These are phyloP conservation scores for Spermophilus dauricus DNA, from an alignment of 2,113 vertebrate species.

Conservation along the genomic window DNA sequence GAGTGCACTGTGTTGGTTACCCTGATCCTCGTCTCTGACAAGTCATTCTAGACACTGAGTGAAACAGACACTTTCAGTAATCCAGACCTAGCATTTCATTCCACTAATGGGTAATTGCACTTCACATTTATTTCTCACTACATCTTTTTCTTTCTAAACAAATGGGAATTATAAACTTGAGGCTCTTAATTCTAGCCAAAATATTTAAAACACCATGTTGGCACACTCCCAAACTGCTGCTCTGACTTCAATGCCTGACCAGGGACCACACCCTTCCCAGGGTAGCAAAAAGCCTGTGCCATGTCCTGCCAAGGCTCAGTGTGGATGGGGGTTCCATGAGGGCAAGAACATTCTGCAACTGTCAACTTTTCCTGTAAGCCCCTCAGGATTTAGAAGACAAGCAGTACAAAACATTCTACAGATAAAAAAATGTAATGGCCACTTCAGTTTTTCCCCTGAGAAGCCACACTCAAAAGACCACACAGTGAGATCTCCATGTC, in stretches of 20 bases:
- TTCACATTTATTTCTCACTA: neutral
- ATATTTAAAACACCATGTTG: neutral
- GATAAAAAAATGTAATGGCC: neutral
- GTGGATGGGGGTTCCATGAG: neutral
- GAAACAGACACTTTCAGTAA: fast-evolving
- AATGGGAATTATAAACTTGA: neutral
- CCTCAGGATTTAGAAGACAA: neutral
- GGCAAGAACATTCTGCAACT: neutral
- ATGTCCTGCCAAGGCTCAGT: neutral
- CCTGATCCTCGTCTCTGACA: neutral
- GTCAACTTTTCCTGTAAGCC: neutral
- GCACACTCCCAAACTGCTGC: neutral
- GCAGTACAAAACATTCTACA: neutral
- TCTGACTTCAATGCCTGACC: neutral
- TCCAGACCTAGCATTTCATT: neutral
- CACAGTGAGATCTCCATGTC: fast-evolving
- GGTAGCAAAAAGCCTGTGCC: fast-evolving
- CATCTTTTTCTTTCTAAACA: neutral
- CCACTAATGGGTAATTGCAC: neutral
- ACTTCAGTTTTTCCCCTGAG: neutral
- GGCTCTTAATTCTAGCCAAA: neutral
- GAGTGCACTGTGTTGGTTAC: neutral
- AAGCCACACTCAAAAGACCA: neutral
- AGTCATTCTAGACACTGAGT: neutral
- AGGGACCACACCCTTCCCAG: neutral